A percentile compares a stretch with the other conserved stretches of the same genome.
Conservation (phyloP, 2,888 invertebrate species). For the Branchellion lobata region DNA sequence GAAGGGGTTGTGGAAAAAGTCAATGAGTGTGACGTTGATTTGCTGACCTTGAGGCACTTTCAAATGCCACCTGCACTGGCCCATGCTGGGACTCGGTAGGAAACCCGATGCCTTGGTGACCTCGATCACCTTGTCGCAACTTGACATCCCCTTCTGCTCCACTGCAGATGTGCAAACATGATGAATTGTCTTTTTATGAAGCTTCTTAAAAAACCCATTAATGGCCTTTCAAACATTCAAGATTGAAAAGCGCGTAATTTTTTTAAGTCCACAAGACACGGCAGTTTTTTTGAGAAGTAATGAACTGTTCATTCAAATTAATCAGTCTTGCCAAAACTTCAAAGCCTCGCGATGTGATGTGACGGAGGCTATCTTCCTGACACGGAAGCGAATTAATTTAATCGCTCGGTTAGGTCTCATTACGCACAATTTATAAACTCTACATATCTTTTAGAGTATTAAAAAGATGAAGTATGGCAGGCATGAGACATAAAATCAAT, state of each 20-base stretch:
- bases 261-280: background rate
- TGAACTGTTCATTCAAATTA: background rate
- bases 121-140: constrained; percentile 8
- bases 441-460: constrained; percentile 3
- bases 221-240: background rate
- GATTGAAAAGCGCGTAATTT: background rate
- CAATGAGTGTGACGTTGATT: constrained; percentile 28
- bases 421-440: constrained; percentile 9
- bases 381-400: background rate
- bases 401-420: constrained; percentile 12
- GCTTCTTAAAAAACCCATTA: background rate
- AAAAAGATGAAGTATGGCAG: background rate
- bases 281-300: no score
- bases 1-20: constrained; percentile 24
- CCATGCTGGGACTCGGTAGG: background rate
- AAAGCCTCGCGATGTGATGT: constrained; percentile 4
- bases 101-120: background rate
- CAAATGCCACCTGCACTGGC: constrained; percentile 25
- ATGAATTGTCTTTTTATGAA: background rate
- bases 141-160: background rate
- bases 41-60: background rate
- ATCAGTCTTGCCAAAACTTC: no score
- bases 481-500: background rate
- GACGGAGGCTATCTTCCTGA: background rate
- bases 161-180: background rate